Conservation (phyloP, 2,888 invertebrate species). For the Scaptomyza caliginosa region DNA sequence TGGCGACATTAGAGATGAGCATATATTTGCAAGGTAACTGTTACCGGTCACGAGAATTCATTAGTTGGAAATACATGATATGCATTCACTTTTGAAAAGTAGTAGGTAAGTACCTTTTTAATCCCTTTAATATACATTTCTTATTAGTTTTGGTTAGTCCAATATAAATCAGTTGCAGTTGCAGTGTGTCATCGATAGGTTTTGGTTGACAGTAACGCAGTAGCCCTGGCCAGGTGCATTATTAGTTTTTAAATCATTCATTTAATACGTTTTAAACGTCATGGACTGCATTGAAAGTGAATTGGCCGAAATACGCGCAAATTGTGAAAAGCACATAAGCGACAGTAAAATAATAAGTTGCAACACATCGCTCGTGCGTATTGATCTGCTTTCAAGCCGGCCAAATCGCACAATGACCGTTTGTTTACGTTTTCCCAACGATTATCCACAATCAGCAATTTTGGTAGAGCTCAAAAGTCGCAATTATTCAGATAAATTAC, state of each 20-base stretch:
- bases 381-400: constrained; percentile 87
- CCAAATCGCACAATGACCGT: constrained; percentile 86
- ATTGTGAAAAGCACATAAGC: constrained; percentile 87
- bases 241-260: constrained; percentile 26
- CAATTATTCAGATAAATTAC: constrained; percentile 87
- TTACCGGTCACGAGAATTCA: constrained; percentile 8
- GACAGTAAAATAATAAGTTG: constrained; percentile 88
- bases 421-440: constrained; percentile 88
- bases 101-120: background rate
- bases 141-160: background rate
- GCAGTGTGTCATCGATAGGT: constrained; percentile 1
- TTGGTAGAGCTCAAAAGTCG: constrained; percentile 89
- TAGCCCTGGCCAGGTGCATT: constrained; percentile 3
- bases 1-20: constrained; percentile 63
- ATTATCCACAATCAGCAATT: constrained; percentile 86
- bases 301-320: constrained; percentile 87
- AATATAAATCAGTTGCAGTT: background rate
- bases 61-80: background rate
- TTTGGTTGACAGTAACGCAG: background rate
- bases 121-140: no score
- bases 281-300: constrained; percentile 89
- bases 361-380: constrained; percentile 87
- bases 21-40: constrained; percentile 9
- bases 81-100: background rate
- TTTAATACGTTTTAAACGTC: constrained; percentile 12